A percentile compares a stretch with the other conserved stretches of the same genome.
Evolutionary conservation across 2,113 vertebrate genomes (phyloP).

Genomic region (Ammodytes dubius): DNA sequence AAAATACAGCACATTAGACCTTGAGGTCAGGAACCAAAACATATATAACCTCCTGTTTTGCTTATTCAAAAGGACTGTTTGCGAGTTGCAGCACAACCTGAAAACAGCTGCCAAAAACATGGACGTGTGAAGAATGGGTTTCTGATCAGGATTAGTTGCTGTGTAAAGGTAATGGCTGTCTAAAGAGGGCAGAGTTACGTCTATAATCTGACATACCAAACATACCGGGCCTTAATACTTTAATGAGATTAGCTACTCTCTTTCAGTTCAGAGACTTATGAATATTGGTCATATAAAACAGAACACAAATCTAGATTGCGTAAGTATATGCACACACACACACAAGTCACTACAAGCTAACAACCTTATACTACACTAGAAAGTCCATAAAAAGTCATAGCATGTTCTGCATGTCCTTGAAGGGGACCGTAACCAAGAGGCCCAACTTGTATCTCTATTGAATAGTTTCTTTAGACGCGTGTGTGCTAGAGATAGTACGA

Average conservation of each 20-base stretch:
- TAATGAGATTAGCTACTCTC: constrained; percentile 71
- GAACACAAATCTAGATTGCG: neutral
- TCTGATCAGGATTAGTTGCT: constrained; percentile 18
- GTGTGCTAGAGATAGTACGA: constrained; percentile 61
- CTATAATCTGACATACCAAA: constrained; percentile 75
- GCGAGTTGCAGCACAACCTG: neutral
- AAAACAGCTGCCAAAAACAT: neutral
- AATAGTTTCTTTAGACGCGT: neutral
- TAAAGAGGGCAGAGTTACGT: constrained; percentile 29
- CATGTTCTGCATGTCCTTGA: accelerated
- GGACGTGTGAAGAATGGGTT: neutral
- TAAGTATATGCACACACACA: neutral
- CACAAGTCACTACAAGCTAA: neutral
- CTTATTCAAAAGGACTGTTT: neutral
- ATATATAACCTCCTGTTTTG: neutral
- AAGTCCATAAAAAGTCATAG: neutral
- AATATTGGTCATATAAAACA: constrained; percentile 33
- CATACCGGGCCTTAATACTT: constrained; percentile 67
- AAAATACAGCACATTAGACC: neutral
- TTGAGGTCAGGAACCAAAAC: neutral
- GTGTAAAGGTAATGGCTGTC: constrained; percentile 45
- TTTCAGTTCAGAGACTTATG: constrained; percentile 49
- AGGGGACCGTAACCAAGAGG: neutral
- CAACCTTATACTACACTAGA: neutral
- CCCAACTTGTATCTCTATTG: neutral